Evolutionary conservation across 2,113 vertebrate species (phyloP).

Genomic region (Engraulis encrasicolus): DNA sequence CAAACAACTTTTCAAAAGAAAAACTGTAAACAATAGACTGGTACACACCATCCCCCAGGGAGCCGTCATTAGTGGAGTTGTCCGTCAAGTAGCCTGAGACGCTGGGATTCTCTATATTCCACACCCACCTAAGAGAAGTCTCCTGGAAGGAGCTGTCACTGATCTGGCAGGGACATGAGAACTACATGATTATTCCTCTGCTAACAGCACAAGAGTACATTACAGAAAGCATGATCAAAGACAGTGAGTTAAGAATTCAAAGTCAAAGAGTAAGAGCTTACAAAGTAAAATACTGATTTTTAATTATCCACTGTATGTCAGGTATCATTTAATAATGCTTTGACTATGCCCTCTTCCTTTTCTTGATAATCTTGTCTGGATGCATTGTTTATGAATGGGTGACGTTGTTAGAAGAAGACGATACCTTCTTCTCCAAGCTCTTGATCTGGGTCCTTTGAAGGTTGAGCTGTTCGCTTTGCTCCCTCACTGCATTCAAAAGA

Average conservation of each 20-base stretch:
- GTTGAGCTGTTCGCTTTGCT: slow-evolving; percentile 71
- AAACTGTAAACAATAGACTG: no score
- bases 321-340: no score
- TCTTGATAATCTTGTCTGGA: not conserved
- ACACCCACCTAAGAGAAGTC: slow-evolving; percentile 17
- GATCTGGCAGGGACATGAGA: not conserved
- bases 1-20: no score
- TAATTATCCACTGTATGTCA: no score
- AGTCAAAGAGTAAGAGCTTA: no score
- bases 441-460: slow-evolving; percentile 72
- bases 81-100: slow-evolving; percentile 56
- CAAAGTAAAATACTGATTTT: no score
- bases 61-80: slow-evolving; percentile 52
- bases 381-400: not conserved
- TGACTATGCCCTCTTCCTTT: no score
- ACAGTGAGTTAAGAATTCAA: no score
- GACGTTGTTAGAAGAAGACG: not conserved
- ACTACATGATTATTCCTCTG: not conserved
- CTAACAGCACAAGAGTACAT: no score
- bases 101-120: slow-evolving; percentile 54
- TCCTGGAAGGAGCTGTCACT: slow-evolving; percentile 27
- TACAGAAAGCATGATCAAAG: no score
- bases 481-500: slow-evolving; percentile 68
- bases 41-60: slow-evolving; percentile 67
- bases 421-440: slow-evolving; percentile 71